Percentiles rank a stretch among this genome's conserved stretches.
These are phyloP conservation scores for Ornithorhynchus anatinus DNA, from an alignment of 2,113 vertebrate genomes.

Conservation along the genomic window DNA sequence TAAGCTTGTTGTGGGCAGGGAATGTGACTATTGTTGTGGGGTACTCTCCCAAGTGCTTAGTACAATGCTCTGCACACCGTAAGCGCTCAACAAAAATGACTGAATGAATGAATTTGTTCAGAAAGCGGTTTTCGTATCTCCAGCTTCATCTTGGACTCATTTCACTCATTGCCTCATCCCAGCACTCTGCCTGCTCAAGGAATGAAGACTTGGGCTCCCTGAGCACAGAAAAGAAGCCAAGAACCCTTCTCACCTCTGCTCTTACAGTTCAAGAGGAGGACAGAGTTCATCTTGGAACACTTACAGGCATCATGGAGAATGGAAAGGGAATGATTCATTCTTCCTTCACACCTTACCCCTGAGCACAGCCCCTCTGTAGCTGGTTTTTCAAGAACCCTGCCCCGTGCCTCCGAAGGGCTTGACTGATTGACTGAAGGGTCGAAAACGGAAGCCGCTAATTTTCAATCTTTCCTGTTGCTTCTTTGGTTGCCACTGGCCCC, in stretches of 20 bases:
- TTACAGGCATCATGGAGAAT: slow-evolving; percentile 14
- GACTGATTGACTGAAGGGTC: no score
- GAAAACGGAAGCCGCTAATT: no score
- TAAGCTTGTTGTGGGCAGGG: no score
- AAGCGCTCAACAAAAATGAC: no score
- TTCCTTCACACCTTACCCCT: not conserved
- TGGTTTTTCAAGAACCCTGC: slow-evolving; percentile 33
- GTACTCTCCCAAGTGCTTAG: no score
- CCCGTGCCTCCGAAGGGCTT: no score
- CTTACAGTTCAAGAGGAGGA: slow-evolving; percentile 46
- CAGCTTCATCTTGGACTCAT: not conserved
- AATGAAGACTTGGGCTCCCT: slow-evolving; percentile 31
- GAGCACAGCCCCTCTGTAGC: not conserved
- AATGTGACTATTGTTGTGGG: no score
- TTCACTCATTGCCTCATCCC: not conserved
- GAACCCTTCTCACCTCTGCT: slow-evolving; percentile 32
- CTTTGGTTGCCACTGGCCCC: no score
- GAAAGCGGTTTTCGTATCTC: not conserved
- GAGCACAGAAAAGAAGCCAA: not conserved
- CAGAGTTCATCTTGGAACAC: slow-evolving; percentile 14
- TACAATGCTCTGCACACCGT: no score
- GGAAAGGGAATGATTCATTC: slow-evolving; percentile 4
- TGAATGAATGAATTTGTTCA: no score
- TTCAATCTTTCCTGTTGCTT: no score
- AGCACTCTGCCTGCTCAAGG: slow-evolving; percentile 29